Conservation (phyloP, 2,113 vertebrate genomes). For the Catharus fuscescens region DNA sequence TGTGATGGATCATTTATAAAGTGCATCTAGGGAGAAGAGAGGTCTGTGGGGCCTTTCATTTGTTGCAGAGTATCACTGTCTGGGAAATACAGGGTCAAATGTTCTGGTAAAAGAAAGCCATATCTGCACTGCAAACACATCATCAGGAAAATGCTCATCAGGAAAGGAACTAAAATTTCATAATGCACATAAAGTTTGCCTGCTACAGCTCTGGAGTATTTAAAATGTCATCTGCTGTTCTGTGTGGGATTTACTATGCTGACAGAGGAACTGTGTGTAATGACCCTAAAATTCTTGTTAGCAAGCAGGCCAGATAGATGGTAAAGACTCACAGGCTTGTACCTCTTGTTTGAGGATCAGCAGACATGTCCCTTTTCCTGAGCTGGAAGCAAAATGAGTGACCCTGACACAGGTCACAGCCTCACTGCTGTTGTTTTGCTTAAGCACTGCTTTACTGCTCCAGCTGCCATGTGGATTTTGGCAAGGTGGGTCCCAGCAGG, state of each 20-base stretch:
- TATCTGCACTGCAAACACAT: constrained; percentile 24
- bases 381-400: background rate
- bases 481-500: background rate
- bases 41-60: background rate
- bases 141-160: constrained; percentile 59
- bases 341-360: background rate
- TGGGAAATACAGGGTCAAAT: background rate
- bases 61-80: background rate
- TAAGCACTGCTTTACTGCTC: background rate
- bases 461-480: background rate
- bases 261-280: background rate
- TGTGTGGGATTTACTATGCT: background rate
- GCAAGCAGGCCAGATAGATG: background rate
- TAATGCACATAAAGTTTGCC: constrained; percentile 51
- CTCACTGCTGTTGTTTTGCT: background rate
- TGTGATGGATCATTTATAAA: background rate
- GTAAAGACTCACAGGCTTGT: background rate
- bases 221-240: constrained; percentile 18
- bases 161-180: constrained; percentile 67
- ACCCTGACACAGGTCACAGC: background rate
- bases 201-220: constrained; percentile 36
- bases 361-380: background rate
- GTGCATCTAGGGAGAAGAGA: background rate
- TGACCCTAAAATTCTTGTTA: background rate
- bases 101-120: constrained; percentile 41